A percentile compares a stretch with the other conserved stretches of the same genome.
Conservation (phyloP, 1,140 invertebrate genomes). For the Uloborus diversus region DNA sequence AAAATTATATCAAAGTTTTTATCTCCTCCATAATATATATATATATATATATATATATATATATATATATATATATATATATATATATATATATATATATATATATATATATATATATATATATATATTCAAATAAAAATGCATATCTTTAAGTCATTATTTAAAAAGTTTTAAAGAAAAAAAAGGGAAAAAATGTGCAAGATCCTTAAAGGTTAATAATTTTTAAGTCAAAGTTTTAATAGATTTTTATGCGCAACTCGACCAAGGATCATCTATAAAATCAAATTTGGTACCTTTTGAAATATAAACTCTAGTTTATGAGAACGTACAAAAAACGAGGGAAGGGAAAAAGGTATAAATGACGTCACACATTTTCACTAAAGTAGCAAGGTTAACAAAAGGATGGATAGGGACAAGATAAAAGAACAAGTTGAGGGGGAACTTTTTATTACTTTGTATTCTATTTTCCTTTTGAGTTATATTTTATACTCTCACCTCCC, state of each 20-base stretch:
- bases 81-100: too few species aligned
- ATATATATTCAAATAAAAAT: too few species aligned
- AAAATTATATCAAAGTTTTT: too few species aligned
- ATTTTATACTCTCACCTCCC: conserved; percentile 5
- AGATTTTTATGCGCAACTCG: background rate
- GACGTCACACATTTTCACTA: background rate
- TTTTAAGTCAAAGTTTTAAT: background rate
- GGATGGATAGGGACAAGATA: conserved; percentile 12
- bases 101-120: too few species aligned
- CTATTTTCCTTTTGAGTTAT: conserved; percentile 10
- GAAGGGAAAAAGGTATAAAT: background rate
- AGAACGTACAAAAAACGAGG: background rate
- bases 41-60: too few species aligned
- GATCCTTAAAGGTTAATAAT: background rate
- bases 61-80: too few species aligned
- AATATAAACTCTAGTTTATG: background rate
- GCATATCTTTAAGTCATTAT: too few species aligned
- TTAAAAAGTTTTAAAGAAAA: background rate
- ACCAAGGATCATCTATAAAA: background rate
- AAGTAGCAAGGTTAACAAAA: conserved; percentile 11
- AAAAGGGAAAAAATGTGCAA: background rate
- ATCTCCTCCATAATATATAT: too few species aligned
- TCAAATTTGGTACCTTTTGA: background rate
- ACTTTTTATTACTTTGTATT: conserved; percentile 33
- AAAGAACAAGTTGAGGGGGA: background rate